Evolutionary conservation across 2,113 vertebrate genomes (phyloP), one percentile per base, ranked within the genome.

Genomic region (Oreotrochilus melanogaster): DNA sequence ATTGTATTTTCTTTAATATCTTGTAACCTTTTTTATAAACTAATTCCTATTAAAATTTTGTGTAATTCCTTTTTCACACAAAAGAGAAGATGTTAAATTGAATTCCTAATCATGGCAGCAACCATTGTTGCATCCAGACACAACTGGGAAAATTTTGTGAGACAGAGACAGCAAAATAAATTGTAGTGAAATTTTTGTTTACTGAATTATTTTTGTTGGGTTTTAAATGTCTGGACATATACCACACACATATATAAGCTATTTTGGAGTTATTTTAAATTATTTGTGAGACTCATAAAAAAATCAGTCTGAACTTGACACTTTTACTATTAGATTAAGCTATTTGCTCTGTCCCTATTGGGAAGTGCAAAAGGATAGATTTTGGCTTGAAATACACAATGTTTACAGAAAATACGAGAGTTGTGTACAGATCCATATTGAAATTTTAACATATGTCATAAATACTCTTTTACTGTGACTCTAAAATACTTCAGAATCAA

Each of bases 81-180:
- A 71, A 92, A 93, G 47, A 90, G 58, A 72, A 93, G 61, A 90
- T 83, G 92, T 69, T 86, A 92, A 87, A 54, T 50, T 18, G 37
- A 76, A 93, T 96, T 95, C 3, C 1, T 93, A 91, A 89, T 95
- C 85, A 90, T 62, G 64, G 70, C 73, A 89, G 73, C 65, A 96
- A 91, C 61, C 90, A 65, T 94, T 81, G 35, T 30, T 66, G 72
- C 82, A 95, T 67, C 45, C 81, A 88, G 83, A 74, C 74, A 93
- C 75, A 31, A 54, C 60, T 66, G 58, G 48, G 70, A 89, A 93
- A 88, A 65, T 79, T 88, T 96, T 94, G 93, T 75, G 53, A 92
- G 83, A 81, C 73, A 69, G 86, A 92, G 74, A 91, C 86, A 95
- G 91, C 81, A 71, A 94, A 96, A 96, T 89, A 37, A 95, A 30